These are phyloP conservation scores for Gobio occitaniae DNA, from an alignment of 2,797 vertebrate genomes.

Conservation along the genomic window DNA sequence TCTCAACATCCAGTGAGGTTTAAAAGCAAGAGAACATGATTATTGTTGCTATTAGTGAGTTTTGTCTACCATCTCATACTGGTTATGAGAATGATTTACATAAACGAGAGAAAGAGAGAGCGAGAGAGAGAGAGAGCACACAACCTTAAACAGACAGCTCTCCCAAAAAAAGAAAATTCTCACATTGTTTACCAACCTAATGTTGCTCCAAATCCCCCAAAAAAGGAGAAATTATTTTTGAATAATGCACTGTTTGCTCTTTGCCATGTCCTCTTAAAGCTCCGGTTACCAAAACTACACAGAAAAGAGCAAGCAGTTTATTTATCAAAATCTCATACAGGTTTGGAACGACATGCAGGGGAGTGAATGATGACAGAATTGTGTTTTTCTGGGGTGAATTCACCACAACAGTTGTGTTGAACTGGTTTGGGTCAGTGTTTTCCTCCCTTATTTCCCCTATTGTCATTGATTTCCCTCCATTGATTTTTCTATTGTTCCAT, in stretches of 20 bases:
- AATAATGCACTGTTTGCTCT: background rate
- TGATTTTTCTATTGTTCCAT: no score
- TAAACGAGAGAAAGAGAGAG: slow-evolving; percentile 43
- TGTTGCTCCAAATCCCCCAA: background rate
- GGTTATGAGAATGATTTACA: slow-evolving; percentile 53
- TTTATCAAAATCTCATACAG: background rate
- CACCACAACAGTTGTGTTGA: slow-evolving; percentile 51
- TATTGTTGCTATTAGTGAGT: slow-evolving; percentile 64
- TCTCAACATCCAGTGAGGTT: slow-evolving; percentile 72
- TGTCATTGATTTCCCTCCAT: no score
- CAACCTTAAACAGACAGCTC: background rate
- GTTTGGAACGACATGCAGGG: background rate
- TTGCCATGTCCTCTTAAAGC: background rate
- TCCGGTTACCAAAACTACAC: background rate
- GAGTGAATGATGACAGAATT: background rate
- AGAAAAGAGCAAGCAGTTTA: background rate
- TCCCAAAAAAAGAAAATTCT: background rate
- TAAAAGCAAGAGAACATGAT: slow-evolving; percentile 71
- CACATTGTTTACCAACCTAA: background rate
- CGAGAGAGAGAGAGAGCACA: slow-evolving; percentile 2
- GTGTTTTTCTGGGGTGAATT: no score
- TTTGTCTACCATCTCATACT: slow-evolving; percentile 50
- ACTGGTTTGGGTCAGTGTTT: slow-evolving; percentile 43
- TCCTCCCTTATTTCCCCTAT: slow-evolving; percentile 16
- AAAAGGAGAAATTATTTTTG: background rate